Percentiles rank a stretch among this genome's conserved stretches.
Conservation (phyloP, 92 coral and sea anemone species). For the Diadumene lineata region DNA sequence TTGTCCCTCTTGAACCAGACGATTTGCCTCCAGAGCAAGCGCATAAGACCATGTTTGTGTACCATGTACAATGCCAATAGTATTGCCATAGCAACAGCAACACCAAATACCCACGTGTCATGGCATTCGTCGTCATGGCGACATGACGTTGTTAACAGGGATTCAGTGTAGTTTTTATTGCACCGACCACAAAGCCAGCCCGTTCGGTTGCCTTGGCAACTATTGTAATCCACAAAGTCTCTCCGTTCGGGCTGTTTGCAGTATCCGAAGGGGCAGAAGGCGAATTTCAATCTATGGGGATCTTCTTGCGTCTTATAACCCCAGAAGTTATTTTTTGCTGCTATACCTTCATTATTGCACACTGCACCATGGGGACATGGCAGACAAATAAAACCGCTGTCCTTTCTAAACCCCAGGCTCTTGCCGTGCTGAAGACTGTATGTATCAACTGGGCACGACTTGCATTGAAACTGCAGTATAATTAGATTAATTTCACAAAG, state of each 20-base stretch:
- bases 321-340: conserved; percentile 70
- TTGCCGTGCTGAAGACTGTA: conserved; percentile 69
- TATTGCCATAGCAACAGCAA: conserved; percentile 29
- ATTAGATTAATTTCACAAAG: conserved; percentile 19
- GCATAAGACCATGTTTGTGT: conserved; percentile 61
- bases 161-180: conserved; percentile 61
- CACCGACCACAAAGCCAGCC: conserved; percentile 85
- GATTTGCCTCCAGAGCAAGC: conserved; percentile 37
- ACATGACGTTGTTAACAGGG: conserved; percentile 69
- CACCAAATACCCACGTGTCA: conserved; percentile 72
- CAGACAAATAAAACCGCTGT: conserved; percentile 47
- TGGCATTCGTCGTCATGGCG: conserved; percentile 44
- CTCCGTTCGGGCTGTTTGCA: conserved; percentile 40
- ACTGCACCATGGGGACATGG: conserved; percentile 82
- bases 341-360: conserved; percentile 48
- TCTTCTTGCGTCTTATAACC: conserved; percentile 43
- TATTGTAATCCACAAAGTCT: conserved; percentile 45
- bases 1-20: conserved; percentile 54
- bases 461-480: conserved; percentile 44
- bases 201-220: conserved; percentile 74
- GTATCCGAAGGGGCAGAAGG: conserved; percentile 71
- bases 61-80: conserved; percentile 63
- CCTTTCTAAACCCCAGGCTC: conserved; percentile 23
- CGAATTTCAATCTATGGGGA: conserved; percentile 49
- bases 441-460: conserved; percentile 40